phyloP scores from a whole-genome alignment of 2,888 invertebrate species.

The Anodontia alba region DNA sequence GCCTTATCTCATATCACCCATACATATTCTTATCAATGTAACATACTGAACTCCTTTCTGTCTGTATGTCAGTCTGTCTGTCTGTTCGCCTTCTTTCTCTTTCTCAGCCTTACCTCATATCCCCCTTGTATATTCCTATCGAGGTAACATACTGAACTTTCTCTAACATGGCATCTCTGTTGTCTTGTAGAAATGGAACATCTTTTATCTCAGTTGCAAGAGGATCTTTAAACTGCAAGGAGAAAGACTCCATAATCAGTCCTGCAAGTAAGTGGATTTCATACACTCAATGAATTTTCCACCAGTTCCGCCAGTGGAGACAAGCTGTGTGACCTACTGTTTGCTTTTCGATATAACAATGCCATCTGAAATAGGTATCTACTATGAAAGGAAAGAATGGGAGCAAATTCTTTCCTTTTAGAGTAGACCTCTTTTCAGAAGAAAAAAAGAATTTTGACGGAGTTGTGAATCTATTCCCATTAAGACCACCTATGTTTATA shows the following conservation, averaged over 20 bases:
- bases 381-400: too few species aligned
- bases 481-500: too few species aligned
- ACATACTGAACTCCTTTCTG: neutral
- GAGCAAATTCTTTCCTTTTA: too few species aligned
- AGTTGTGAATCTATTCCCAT: too few species aligned
- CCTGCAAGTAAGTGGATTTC: too few species aligned
- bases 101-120: conserved; percentile 67
- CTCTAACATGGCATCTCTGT: conserved; percentile 74
- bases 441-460: too few species aligned
- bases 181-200: conserved; percentile 73
- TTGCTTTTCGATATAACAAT: too few species aligned
- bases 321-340: too few species aligned
- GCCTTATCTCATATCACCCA: too few species aligned
- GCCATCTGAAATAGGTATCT: too few species aligned
- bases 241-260: neutral
- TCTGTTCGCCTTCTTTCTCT: neutral
- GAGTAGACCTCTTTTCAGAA: too few species aligned
- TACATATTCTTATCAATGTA: too few species aligned
- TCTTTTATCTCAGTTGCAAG: conserved; percentile 61
- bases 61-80: neutral
- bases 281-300: neutral
- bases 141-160: conserved; percentile 78
- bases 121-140: conserved; percentile 76
- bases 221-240: conserved; percentile 78
- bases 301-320: neutral